phyloP scores from a whole-genome alignment of 2,113 vertebrate genomes.

The Coreoperca whiteheadi region DNA sequence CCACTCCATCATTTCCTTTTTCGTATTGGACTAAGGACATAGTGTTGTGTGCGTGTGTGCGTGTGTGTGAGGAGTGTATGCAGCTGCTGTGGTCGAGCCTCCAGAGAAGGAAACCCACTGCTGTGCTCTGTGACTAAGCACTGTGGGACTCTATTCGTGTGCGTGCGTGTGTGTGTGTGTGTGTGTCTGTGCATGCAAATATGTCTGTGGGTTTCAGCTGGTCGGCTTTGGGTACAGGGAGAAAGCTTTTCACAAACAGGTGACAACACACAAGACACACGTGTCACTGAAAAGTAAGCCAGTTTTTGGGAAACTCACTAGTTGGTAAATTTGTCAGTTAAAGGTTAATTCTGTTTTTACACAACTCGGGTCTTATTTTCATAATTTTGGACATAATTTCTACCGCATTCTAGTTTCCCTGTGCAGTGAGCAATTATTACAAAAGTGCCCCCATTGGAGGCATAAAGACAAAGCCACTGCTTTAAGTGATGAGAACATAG shows the following conservation, averaged over 20 bases:
- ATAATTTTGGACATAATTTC: background rate
- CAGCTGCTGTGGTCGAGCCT: conserved; percentile 27
- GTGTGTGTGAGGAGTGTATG: background rate
- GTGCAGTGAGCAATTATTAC: background rate
- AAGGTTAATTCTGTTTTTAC: background rate
- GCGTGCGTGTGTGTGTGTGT: background rate
- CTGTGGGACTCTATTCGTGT: background rate
- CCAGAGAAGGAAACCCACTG: conserved; percentile 26
- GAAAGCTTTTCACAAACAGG: conserved; percentile 10
- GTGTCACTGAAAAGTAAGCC: background rate
- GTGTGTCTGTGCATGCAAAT: background rate
- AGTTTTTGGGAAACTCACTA: background rate
- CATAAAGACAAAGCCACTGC: background rate
- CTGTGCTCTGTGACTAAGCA: conserved; percentile 27
- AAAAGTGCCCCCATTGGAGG: background rate
- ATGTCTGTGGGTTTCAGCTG: background rate
- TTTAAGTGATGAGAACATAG: background rate
- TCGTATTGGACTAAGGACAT: background rate
- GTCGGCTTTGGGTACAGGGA: background rate
- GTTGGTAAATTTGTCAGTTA: background rate
- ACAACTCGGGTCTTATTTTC: background rate
- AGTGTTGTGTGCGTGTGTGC: background rate
- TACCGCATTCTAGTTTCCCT: background rate
- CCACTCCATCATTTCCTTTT: conserved; percentile 13
- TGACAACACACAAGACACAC: background rate